Base-by-base conservation (phyloP, 2,113 vertebrate genomes). In the Hippopotamus amphibius region DNA sequence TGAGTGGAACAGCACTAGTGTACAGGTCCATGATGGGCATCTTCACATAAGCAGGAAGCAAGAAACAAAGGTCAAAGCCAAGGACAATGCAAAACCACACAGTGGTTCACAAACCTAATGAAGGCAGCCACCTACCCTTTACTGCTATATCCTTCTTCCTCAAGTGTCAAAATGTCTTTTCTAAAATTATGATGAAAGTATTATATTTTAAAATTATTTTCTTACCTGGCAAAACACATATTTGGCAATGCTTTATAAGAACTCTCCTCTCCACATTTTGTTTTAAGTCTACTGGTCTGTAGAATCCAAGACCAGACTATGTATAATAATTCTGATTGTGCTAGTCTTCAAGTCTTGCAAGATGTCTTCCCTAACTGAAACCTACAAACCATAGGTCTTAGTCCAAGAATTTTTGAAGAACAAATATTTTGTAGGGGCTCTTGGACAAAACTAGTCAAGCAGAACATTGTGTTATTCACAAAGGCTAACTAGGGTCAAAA, bases 361-460 rank as follows among this genome's bases (percentile, higher is more conserved):
- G 61, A 96, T 82, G 66, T 86, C 77, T 91, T 97, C 79, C 33
- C 74, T 82, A 92, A 83, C 1, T 95, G 72, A 93, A 93, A 94
- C 6, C 65, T 94, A 87, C 13, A 87, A 90, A 90, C 79, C 80
- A 50, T 0, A 86, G 41, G 41, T 88, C n/a, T 96, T 43, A 95
- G 91, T 37, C 57, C 65, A 65, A 84, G 53, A 69, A 95, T 66
- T 90, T 80, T 22, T 92, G 19, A 92, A 95, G 59, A 94, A 86
- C 63, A 68, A 89, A 90, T 57, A 88, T 13, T 91, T 53, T 68
- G 5, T 77, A 89, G 53, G 33, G 33, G 72, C 41, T 96, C 80
- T 55, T 80, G 26, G 83, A 91, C 5, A 48, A 76, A 92, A 61
- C 69, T 66, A 50, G 48, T 89, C 50, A 94, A 69, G 81, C 24